Base-by-base conservation (phyloP, 2,888 invertebrate species). In the Anagyrus pseudococci region DNA sequence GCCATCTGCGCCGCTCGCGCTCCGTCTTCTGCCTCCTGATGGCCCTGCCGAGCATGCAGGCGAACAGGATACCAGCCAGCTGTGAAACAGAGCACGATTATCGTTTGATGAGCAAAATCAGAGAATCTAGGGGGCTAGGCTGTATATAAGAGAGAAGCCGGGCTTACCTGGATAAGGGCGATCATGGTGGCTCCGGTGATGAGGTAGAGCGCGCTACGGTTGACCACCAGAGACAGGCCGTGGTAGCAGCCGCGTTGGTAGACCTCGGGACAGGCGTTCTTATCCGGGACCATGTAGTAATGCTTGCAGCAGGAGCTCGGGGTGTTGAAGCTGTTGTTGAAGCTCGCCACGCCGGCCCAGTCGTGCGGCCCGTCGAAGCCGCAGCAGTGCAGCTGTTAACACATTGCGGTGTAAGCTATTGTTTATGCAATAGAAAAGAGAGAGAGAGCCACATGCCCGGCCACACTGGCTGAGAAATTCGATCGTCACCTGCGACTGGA, bases 1-100 rank as follows among this genome's bases (percentile, higher is more conserved):
- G 89, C 87, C 89, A 89, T 56, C 87, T 86, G 55, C 89, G 85
- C 60, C 88, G 86, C 73, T 89, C 89, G 40, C 88, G 86, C 71
- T 90, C 88, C 0, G 88, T 87, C 79, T 92, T 92, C 65, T 91
- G 87, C 67, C 87, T 86, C 64, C 92, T 89, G 75, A 97, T 91
- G 2, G 93, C 90, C 76, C 90, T 89, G 62, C 94, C 95, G 79
- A 97, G 83, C 82, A 93, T 92, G 80, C 93, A 92, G 1, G 96
- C 93, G 77, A 96, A 94, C 67, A 94, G 85, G 53, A 96, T 90
- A 68, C 95, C 96, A 73, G 95, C 85, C 48, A 95, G 83, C 92
- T 92, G 82, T 17, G 17, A 23, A 47, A 43, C 17, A 22, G 49
- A 33, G 22, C 47, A 20, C 1, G 20, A 33, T 29, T 20, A 19